phyloP scores from a whole-genome alignment of 2,888 invertebrate genomes.

The Synanthedon myopaeformis region DNA sequence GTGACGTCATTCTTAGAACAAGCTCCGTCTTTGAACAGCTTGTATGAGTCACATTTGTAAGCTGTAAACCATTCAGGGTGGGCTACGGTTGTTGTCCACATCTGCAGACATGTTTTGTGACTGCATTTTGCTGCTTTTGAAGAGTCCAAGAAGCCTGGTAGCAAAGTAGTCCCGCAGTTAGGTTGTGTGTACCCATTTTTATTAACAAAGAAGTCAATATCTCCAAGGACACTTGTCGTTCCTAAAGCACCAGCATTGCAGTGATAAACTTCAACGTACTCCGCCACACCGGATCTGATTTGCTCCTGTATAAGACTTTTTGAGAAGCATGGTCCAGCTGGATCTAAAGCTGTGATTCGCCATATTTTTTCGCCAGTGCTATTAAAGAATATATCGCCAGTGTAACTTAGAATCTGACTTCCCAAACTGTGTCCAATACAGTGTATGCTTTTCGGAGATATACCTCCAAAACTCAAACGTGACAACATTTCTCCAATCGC shows the following conservation, averaged over 20 bases:
- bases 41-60: slow-evolving; percentile 43
- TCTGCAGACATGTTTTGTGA: slow-evolving; percentile 44
- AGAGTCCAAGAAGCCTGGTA: slow-evolving; percentile 46
- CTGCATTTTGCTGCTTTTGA: slow-evolving; percentile 50
- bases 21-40: slow-evolving; percentile 30
- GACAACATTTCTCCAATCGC: slow-evolving; percentile 40
- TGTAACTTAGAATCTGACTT: slow-evolving; percentile 45
- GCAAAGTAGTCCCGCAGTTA: slow-evolving; percentile 49
- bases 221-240: slow-evolving; percentile 59
- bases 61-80: slow-evolving; percentile 38
- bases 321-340: slow-evolving; percentile 58
- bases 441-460: slow-evolving; percentile 42
- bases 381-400: slow-evolving; percentile 35
- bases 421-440: slow-evolving; percentile 58
- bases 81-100: slow-evolving; percentile 46
- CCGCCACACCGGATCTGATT: slow-evolving; percentile 65
- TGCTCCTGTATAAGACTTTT: slow-evolving; percentile 48
- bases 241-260: slow-evolving; percentile 70
- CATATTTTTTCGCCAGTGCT: slow-evolving; percentile 34
- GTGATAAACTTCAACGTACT: slow-evolving; percentile 72
- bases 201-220: slow-evolving; percentile 72
- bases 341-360: slow-evolving; percentile 52
- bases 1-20: slow-evolving; percentile 34
- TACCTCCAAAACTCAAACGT: slow-evolving; percentile 27
- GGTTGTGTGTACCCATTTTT: slow-evolving; percentile 70